These are phyloP conservation scores for Hiodon tergisus DNA, from an alignment of 2,113 vertebrate genomes.

Conservation along the genomic window DNA sequence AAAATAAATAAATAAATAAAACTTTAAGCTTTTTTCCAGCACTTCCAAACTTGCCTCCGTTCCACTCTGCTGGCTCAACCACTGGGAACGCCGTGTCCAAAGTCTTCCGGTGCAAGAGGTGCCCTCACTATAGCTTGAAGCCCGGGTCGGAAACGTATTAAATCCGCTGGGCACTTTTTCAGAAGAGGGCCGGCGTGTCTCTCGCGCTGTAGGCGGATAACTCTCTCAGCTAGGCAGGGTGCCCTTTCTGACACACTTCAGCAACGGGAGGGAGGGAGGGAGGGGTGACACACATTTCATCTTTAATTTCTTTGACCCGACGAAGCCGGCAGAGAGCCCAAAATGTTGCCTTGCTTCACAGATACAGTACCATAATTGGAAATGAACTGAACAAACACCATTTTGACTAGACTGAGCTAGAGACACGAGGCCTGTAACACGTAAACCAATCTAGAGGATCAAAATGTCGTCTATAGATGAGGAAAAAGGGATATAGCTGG, in stretches of 20 bases:
- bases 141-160: constrained; percentile 33
- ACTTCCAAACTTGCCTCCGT: not conserved
- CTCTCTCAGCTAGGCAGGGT: constrained; percentile 21
- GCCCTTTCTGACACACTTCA: constrained; percentile 13
- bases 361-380: constrained; percentile 34
- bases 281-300: constrained; percentile 14
- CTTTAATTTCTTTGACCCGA: constrained; percentile 30
- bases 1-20: not conserved
- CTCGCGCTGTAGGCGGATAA: not conserved
- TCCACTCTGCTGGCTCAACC: not conserved
- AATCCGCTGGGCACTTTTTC: constrained; percentile 17
- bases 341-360: constrained; percentile 13
- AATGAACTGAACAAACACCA: constrained; percentile 20
- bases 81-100: not conserved
- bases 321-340: constrained; percentile 23
- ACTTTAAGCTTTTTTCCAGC: constrained; percentile 3
- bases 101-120: not conserved
- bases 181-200: not conserved
- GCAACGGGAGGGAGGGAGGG: not conserved
- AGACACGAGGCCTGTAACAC: constrained; percentile 20
- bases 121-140: constrained; percentile 10
- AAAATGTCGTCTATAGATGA: constrained; percentile 3
- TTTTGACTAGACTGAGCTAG: constrained; percentile 22
- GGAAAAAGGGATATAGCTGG: not conserved
- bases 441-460: constrained; percentile 24